Evolutionary conservation across 1,140 invertebrate species (phyloP).

Genomic region (Campodea augens): DNA sequence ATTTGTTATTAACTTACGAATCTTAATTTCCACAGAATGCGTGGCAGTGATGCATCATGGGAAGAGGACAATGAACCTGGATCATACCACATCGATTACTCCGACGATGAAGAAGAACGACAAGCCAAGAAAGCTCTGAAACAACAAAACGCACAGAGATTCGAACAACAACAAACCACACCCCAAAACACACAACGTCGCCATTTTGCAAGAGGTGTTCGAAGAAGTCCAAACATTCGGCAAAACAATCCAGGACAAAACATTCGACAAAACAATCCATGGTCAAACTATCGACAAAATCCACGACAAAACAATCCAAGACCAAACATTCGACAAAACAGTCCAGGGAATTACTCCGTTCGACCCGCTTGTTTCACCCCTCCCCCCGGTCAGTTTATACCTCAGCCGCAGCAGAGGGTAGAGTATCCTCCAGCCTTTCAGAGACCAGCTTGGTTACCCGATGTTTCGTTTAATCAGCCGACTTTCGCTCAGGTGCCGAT

Average conservation of each 20-base stretch:
- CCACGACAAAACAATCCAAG: neutral
- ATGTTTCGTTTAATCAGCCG: neutral
- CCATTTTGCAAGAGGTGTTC: neutral
- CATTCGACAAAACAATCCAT: neutral
- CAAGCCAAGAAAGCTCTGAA: slow-evolving; percentile 22
- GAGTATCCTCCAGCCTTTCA: neutral
- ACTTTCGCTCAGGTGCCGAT: neutral
- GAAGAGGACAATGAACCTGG: slow-evolving; percentile 64
- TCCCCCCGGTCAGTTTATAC: no score
- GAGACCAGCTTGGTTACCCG: neutral
- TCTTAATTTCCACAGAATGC: slow-evolving; percentile 32
- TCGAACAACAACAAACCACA: neutral
- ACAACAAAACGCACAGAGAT: slow-evolving; percentile 12
- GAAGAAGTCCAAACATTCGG: neutral
- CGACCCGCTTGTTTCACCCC: no score
- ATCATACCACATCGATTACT: slow-evolving; percentile 47
- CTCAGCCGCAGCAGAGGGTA: neutral
- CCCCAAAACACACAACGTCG: neutral
- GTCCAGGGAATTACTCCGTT: no score
- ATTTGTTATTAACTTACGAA: slow-evolving; percentile 1
- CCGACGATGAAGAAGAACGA: slow-evolving; percentile 71
- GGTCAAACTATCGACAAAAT: neutral
- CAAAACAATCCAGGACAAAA: neutral
- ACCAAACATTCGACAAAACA: neutral
- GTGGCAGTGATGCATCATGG: slow-evolving; percentile 67